Conservation (phyloP, 2,797 vertebrate genomes). For the Erethizon dorsatum region DNA sequence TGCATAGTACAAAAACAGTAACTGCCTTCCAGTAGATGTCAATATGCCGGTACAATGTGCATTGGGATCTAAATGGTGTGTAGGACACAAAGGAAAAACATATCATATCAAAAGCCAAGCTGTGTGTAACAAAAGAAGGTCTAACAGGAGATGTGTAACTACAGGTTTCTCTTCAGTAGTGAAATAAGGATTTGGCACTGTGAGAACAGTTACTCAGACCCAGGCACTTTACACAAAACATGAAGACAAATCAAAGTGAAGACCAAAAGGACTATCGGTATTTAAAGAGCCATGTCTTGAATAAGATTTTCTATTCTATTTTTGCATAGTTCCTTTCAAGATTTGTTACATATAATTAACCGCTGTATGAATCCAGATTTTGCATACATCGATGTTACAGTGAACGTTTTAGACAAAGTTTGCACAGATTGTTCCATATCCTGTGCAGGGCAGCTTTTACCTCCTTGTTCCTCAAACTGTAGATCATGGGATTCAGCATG, state of each 20-base stretch:
- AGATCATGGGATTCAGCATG: slow-evolving; percentile 73
- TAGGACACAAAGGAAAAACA: not conserved
- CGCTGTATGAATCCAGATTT: not conserved
- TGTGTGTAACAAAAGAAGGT: not conserved
- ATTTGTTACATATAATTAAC: not conserved
- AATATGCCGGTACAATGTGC: not conserved
- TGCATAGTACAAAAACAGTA: not conserved
- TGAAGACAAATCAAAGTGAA: not conserved
- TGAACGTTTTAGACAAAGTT: not conserved
- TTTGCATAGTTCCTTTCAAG: not conserved
- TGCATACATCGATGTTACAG: not conserved
- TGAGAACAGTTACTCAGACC: not conserved
- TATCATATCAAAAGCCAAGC: not conserved
- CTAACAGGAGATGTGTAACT: not conserved
- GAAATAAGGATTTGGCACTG: not conserved
- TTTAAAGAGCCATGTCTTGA: not conserved
- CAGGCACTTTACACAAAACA: not conserved
- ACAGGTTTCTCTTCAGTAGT: not conserved
- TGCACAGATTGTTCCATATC: not conserved
- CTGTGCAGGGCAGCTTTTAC: slow-evolving; percentile 24
- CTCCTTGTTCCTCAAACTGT: slow-evolving; percentile 68
- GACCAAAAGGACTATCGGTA: not conserved
- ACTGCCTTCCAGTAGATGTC: not conserved
- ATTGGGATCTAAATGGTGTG: not conserved
- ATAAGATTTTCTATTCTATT: not conserved